Conservation (phyloP, 2,113 vertebrate species). For the Boulengeromyrus knoepffleri region DNA sequence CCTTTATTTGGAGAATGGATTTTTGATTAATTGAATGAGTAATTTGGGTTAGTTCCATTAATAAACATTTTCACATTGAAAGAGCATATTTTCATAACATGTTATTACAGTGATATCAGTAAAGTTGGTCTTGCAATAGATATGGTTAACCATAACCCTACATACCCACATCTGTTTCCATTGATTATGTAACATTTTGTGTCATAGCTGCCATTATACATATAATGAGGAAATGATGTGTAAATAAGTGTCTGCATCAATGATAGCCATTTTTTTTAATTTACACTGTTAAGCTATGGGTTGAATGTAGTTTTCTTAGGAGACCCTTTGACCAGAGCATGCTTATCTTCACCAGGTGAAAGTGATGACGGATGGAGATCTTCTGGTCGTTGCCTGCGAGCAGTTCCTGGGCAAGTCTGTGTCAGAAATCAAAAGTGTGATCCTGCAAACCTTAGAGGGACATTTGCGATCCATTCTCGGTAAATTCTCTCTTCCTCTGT, state of each 20-base stretch:
- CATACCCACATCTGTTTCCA: background rate
- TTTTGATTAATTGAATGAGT: background rate
- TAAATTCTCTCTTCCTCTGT: slow-evolving; percentile 36
- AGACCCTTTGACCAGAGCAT: background rate
- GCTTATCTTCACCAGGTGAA: slow-evolving; percentile 69
- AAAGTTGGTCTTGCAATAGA: background rate
- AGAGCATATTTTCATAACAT: background rate
- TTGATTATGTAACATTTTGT: background rate
- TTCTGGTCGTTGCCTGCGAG: slow-evolving; percentile 84
- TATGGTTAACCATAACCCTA: background rate
- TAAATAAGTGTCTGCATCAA: background rate
- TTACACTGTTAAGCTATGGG: background rate
- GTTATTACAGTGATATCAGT: background rate
- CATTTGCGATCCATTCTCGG: slow-evolving; percentile 92
- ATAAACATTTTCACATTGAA: background rate
- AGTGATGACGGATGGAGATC: slow-evolving; percentile 83
- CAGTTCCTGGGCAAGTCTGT: slow-evolving; percentile 90
- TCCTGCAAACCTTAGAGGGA: slow-evolving; percentile 87
- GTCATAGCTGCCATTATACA: background rate
- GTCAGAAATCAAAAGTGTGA: slow-evolving; percentile 81
- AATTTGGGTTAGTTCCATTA: background rate
- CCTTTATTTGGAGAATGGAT: background rate
- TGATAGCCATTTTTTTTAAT: background rate
- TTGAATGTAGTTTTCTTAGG: background rate
- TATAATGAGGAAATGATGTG: background rate